phyloP scores from a whole-genome alignment of 1,140 invertebrate genomes.

The Macrosteles quadrilineatus region DNA sequence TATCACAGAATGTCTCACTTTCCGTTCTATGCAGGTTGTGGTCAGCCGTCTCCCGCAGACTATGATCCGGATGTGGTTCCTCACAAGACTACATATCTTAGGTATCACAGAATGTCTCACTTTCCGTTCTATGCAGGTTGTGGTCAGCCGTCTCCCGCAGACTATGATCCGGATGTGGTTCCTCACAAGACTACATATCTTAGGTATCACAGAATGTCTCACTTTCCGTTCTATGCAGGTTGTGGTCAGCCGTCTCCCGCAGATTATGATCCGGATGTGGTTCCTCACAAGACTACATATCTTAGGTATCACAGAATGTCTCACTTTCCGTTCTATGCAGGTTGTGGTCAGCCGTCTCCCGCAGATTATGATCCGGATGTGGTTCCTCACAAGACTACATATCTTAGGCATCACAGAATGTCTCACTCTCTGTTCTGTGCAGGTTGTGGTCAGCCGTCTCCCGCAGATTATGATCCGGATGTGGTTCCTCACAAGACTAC shows the following conservation, averaged over 20 bases:
- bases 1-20: too few species aligned
- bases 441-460: conserved; percentile 49
- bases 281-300: conserved; percentile 67
- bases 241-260: conserved; percentile 49
- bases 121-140: conserved; percentile 49
- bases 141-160: conserved; percentile 44
- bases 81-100: conserved; percentile 67
- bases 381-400: conserved; percentile 68
- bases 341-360: conserved; percentile 48
- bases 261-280: conserved; percentile 61
- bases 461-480: conserved; percentile 56
- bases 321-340: too few species aligned
- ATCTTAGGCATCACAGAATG: conserved; percentile 68
- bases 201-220: too few species aligned
- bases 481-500: conserved; percentile 68
- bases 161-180: conserved; percentile 64
- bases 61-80: conserved; percentile 59
- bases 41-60: conserved; percentile 43
- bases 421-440: too few species aligned
- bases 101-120: too few species aligned
- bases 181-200: conserved; percentile 65
- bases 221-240: too few species aligned
- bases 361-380: conserved; percentile 58
- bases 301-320: conserved; percentile 66
- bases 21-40: conserved; percentile 50